Evolutionary conservation across 2,113 vertebrate genomes (phyloP).

Genomic region (Cyanoderma ruficeps): DNA sequence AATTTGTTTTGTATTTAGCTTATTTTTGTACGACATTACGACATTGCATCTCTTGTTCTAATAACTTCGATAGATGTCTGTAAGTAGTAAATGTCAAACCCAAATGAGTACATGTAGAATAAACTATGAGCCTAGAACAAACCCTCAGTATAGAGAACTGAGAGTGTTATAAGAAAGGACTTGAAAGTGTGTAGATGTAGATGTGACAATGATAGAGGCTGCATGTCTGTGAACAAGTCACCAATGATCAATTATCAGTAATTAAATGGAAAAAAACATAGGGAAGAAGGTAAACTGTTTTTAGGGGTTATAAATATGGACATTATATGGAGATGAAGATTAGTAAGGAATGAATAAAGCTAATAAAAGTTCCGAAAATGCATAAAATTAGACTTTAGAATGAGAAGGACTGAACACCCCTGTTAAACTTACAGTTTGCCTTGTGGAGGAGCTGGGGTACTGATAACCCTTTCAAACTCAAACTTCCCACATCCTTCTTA

Average conservation of each 20-base stretch:
- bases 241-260: neutral
- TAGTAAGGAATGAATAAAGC: too few species aligned
- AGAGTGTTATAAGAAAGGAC: neutral
- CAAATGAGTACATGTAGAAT: neutral
- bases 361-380: too few species aligned
- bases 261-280: neutral
- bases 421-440: neutral
- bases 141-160: neutral
- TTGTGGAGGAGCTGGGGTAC: fast-evolving
- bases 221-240: neutral
- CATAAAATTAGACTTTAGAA: neutral
- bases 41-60: neutral
- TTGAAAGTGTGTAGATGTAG: neutral
- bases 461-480: neutral
- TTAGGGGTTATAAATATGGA: too few species aligned
- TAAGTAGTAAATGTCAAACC: neutral
- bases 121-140: neutral
- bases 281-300: too few species aligned
- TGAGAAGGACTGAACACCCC: neutral
- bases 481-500: neutral
- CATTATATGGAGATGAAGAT: too few species aligned
- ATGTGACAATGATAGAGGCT: neutral
- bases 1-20: neutral
- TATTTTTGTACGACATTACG: neutral
- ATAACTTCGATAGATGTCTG: neutral